Conservation (phyloP, 2,888 invertebrate genomes). For the Osedax frankpressi region DNA sequence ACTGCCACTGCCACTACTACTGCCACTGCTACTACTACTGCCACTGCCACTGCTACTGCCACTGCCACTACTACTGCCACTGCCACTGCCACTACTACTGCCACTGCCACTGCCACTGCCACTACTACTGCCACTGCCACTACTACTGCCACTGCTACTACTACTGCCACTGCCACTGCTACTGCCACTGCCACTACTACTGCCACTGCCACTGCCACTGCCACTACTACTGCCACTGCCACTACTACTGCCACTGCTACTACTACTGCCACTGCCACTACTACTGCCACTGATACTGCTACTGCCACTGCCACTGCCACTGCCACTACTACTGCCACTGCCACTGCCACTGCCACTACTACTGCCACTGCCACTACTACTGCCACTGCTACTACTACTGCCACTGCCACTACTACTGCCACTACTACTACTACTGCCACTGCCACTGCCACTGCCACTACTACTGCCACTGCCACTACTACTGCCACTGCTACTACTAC, state of each 20-base stretch:
- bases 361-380: neutral
- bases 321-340: conserved; percentile 1
- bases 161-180: conserved; percentile 4
- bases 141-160: neutral
- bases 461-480: neutral
- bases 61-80: neutral
- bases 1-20: neutral
- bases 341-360: neutral
- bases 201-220: conserved; percentile 13
- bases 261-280: conserved; percentile 21
- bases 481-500: conserved; percentile 3
- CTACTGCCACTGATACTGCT: conserved; percentile 18
- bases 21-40: neutral
- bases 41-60: neutral
- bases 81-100: neutral
- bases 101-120: neutral
- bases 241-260: conserved; percentile 21
- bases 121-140: neutral
- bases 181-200: conserved; percentile 15
- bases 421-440: neutral
- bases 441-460: neutral
- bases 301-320: conserved; percentile 14
- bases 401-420: neutral
- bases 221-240: conserved; percentile 18
- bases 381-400: neutral